Conservation (phyloP, 2,797 vertebrate species). For the Chelidonichthys spinosus region DNA sequence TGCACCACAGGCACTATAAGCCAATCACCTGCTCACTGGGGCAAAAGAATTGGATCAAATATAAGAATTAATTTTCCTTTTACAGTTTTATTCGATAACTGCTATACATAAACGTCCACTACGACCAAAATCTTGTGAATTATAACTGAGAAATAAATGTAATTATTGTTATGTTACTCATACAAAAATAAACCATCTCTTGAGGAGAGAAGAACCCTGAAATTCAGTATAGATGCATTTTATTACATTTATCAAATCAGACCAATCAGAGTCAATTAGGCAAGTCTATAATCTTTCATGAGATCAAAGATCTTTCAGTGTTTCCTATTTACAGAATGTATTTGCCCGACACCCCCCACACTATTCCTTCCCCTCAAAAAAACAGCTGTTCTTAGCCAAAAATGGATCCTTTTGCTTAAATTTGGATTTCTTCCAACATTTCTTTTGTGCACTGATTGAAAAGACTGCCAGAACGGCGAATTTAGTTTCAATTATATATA, state of each 20-base stretch:
- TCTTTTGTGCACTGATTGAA: slow-evolving; percentile 10
- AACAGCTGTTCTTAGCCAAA: slow-evolving; percentile 14
- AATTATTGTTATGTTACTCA: slow-evolving; percentile 35
- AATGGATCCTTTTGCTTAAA: slow-evolving; percentile 23
- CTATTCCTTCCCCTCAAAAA: not conserved
- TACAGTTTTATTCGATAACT: slow-evolving; percentile 48
- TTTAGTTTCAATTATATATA: slow-evolving; percentile 43
- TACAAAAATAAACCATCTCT: slow-evolving; percentile 45
- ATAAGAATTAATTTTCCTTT: slow-evolving; percentile 47
- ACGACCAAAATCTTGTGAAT: slow-evolving; percentile 56
- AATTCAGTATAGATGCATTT: slow-evolving; percentile 51
- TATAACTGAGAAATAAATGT: slow-evolving; percentile 42
- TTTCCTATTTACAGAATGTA: slow-evolving; percentile 38
- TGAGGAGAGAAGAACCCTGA: slow-evolving; percentile 21
- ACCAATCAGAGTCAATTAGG: slow-evolving; percentile 46
- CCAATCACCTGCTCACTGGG: slow-evolving; percentile 61
- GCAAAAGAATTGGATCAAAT: slow-evolving; percentile 54
- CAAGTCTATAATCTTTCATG: slow-evolving; percentile 41
- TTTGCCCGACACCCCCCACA: not conserved
- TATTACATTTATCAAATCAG: slow-evolving; percentile 49
- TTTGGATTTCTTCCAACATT: slow-evolving; percentile 26
- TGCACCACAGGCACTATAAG: slow-evolving; percentile 74
- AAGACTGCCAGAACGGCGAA: slow-evolving; percentile 13
- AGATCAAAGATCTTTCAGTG: slow-evolving; percentile 53
- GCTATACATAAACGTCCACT: slow-evolving; percentile 48